A percentile compares a stretch with the other conserved stretches of the same genome.
These are phyloP conservation scores for Augochlora pura DNA, from an alignment of 1,140 invertebrate species.

Conservation along the genomic window DNA sequence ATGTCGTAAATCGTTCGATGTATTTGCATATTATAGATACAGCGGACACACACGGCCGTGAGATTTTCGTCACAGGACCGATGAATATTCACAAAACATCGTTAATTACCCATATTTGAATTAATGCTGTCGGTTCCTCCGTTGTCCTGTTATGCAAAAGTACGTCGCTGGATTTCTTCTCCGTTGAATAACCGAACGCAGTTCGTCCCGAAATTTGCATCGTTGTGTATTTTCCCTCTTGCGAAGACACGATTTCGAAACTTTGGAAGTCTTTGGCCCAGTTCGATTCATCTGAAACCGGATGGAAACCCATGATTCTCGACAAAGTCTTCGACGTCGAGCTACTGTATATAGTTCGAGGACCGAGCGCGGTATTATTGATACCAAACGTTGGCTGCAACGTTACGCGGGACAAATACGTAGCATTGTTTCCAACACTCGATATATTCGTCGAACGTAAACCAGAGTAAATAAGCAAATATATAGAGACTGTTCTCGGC, in stretches of 20 bases:
- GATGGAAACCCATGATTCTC: neutral
- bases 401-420: neutral
- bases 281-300: constrained; percentile 5
- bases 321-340: constrained; percentile 6
- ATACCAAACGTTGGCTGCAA: neutral
- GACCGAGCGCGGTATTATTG: constrained; percentile 1
- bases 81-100: neutral
- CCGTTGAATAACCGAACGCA: neutral
- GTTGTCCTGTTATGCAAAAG: neutral
- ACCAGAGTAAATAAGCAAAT: neutral
- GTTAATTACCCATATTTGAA: neutral
- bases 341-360: neutral
- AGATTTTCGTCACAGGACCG: no score
- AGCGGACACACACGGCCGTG: no score
- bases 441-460: neutral
- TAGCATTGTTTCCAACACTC: constrained; percentile 6
- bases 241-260: neutral
- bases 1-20: no score
- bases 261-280: neutral
- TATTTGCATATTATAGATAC: no score
- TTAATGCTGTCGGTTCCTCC: neutral
- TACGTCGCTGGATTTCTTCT: neutral
- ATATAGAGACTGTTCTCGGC: neutral
- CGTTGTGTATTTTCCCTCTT: neutral
- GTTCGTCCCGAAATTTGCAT: constrained; percentile 3